Evolutionary conservation across 2,888 invertebrate genomes (phyloP).

Genomic region (Drosophila greeni): DNA sequence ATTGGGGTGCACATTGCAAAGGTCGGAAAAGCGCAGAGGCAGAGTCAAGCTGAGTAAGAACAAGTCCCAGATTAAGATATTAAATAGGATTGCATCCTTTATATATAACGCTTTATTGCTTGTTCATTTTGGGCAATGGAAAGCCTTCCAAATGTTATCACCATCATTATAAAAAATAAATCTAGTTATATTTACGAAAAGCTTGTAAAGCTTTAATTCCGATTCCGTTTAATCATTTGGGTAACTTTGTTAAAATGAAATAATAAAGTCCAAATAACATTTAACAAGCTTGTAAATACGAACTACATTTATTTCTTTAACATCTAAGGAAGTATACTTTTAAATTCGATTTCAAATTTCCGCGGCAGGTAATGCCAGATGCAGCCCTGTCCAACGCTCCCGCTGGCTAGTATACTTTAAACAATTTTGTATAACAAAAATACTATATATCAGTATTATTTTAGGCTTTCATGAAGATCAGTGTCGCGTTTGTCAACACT

Average conservation of each 20-base stretch:
- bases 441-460: too few species aligned
- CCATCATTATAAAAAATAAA: neutral
- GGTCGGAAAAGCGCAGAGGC: slow-evolving; percentile 6
- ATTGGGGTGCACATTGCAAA: slow-evolving; percentile 7
- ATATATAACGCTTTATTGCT: neutral
- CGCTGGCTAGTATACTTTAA: too few species aligned
- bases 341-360: neutral
- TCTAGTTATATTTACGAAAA: neutral
- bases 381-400: slow-evolving; percentile 13
- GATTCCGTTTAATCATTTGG: rapidly evolving
- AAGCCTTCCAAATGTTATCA: neutral
- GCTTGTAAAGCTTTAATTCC: neutral
- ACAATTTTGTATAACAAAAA: too few species aligned
- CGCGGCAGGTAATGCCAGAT: slow-evolving; percentile 21
- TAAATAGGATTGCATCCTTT: neutral
- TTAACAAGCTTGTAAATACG: neutral
- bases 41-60: neutral
- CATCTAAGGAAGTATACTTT: neutral
- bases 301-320: neutral
- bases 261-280: neutral
- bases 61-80: slow-evolving; percentile 6
- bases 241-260: neutral
- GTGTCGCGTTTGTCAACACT: too few species aligned
- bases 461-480: too few species aligned
- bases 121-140: neutral